Evolutionary conservation across 2,888 invertebrate species (phyloP).

Genomic region (Ophioninae sp.): DNA sequence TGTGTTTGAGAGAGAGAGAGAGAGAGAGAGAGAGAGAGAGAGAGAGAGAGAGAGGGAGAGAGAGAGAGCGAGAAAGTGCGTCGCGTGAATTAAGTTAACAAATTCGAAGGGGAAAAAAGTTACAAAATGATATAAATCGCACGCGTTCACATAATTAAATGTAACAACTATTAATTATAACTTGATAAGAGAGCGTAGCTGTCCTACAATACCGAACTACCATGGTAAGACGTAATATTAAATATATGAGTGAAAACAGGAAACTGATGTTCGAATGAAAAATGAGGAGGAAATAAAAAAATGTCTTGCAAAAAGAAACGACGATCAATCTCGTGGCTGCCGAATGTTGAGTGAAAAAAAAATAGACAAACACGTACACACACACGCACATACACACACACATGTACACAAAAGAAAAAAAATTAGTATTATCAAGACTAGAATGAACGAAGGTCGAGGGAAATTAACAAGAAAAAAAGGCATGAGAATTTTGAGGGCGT

Average conservation of each 20-base stretch:
- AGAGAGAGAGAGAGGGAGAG: conserved; percentile 45
- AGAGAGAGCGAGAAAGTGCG: background rate
- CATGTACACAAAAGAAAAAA: conserved; percentile 40
- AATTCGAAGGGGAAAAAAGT: conserved; percentile 32
- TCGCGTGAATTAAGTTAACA: conserved; percentile 27
- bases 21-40: conserved; percentile 39
- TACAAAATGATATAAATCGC: conserved; percentile 50
- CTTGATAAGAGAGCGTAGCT: conserved; percentile 77
- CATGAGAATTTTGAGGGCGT: conserved; percentile 35
- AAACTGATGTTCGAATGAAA: conserved; percentile 50
- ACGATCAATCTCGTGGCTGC: conserved; percentile 61
- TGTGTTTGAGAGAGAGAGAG: conserved; percentile 1
- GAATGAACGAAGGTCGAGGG: conserved; percentile 37
- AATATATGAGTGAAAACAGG: conserved; percentile 52
- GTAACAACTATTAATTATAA: conserved; percentile 77
- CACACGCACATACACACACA: background rate
- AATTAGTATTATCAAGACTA: conserved; percentile 64
- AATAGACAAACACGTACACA: conserved; percentile 9
- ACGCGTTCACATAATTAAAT: conserved; percentile 76
- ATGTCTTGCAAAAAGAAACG: conserved; percentile 23
- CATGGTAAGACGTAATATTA: conserved; percentile 76
- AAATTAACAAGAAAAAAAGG: conserved; percentile 2
- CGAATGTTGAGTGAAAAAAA: conserved; percentile 51
- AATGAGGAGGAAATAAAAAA: conserved; percentile 52
- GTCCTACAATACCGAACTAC: conserved; percentile 78